Percentiles rank a stretch among this genome's conserved stretches.
Conservation (phyloP, 2,113 vertebrate genomes). For the Myiopsitta monachus region DNA sequence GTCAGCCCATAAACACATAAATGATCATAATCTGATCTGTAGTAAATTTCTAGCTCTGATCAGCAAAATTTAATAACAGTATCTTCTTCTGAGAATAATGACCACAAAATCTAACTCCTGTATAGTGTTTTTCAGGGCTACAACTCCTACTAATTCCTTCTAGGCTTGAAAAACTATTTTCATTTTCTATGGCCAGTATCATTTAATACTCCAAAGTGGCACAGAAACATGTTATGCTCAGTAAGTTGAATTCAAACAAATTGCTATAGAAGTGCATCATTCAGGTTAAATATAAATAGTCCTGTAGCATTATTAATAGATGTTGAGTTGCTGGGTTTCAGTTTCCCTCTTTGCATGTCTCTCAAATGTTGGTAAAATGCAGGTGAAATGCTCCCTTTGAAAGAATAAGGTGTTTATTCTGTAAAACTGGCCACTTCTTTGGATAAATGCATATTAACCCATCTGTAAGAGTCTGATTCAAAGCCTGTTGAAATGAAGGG, state of each 20-base stretch:
- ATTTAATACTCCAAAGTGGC: neutral
- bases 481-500: neutral
- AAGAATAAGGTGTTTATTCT: neutral
- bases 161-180: neutral
- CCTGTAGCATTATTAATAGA: conserved; percentile 37
- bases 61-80: neutral
- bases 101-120: neutral
- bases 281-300: conserved; percentile 43
- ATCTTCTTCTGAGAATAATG: neutral
- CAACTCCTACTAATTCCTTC: neutral
- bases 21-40: neutral
- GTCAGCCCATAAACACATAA: neutral
- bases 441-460: neutral
- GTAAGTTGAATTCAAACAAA: neutral
- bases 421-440: neutral
- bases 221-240: neutral
- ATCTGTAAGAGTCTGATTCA: neutral
- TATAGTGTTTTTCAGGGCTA: neutral
- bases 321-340: neutral
- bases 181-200: neutral
- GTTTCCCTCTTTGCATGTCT: neutral
- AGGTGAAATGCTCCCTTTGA: neutral
- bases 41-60: neutral
- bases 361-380: neutral
- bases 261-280: neutral